Base-by-base conservation (phyloP, 2,888 invertebrate species). In the Platynereis dumerilii region DNA sequence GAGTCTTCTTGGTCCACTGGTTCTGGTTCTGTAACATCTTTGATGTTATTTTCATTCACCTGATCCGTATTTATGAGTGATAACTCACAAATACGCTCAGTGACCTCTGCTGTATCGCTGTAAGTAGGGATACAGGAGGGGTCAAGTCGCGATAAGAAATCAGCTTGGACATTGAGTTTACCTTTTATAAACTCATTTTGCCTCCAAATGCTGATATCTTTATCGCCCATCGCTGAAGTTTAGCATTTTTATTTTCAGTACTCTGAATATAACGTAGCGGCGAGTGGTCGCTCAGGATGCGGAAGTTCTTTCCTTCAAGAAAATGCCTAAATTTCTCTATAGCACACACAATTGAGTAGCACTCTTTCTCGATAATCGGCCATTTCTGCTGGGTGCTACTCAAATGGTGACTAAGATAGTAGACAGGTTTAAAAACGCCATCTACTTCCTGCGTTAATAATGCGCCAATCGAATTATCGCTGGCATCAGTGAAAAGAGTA, bases 211-310 rank as follows among this genome's bases (percentile, higher is more conserved):
- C 48, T n/a, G 48, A 48, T 10, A 48, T 48, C n/a, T 48, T 48
- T 22, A 22, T 48, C 3, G 20, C 22, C 48, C 48, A 48, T n/a
- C 48, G 5, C 48, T 20, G n/a, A 10, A 48, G 17, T 48, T 48
- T 48, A 20, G 48, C 7, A 48, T 48, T 48, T 48, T 48, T 48
- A n/a, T 48, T 48, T 5, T 48, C 17, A 48, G 48, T n/a, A 48
- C 48, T 48, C 7, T 48, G 7, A 48, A 48, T 48, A n/a, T 12
- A 48, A 10, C 17, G 5, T 22, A 48, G 17, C n/a, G 48, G 48
- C 3, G 5, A 10, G n/a, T 48, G 48, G 22, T 48, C 48, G 7
- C 7, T 48, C 3, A 48, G 17, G 48, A 48, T 48, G 3, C 17
- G 20, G n/a, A 48, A 5, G 7, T n/a, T 7, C 3, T 3, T 5